Conservation (phyloP, 2,888 invertebrate species). For the Acronicta leporina region DNA sequence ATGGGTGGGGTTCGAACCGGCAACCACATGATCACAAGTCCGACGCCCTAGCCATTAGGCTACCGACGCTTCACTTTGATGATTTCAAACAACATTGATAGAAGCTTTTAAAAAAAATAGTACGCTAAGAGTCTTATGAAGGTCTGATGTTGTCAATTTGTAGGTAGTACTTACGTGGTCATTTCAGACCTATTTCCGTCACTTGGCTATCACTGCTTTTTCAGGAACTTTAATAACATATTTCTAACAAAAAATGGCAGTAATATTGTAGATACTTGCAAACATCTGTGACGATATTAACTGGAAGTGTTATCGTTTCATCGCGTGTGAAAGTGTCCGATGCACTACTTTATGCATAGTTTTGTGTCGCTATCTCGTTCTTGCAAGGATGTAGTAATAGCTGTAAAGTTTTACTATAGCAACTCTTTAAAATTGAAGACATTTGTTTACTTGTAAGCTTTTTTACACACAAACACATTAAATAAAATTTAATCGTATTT, state of each 20-base stretch:
- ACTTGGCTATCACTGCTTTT: not conserved
- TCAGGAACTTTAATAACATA: not conserved
- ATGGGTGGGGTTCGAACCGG: too few species aligned
- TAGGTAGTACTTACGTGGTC: too few species aligned
- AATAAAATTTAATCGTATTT: too few species aligned
- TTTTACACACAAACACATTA: not conserved
- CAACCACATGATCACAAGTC: too few species aligned
- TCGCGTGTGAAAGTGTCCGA: conserved; percentile 16
- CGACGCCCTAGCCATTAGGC: too few species aligned
- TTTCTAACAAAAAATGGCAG: conserved; percentile 13
- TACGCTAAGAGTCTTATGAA: too few species aligned
- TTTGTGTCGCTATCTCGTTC: conserved; percentile 13
- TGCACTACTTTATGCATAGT: conserved; percentile 26
- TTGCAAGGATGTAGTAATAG: conserved; percentile 5
- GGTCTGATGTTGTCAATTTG: too few species aligned
- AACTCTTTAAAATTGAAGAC: conserved; percentile 20
- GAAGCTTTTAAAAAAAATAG: too few species aligned
- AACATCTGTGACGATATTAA: conserved; percentile 39
- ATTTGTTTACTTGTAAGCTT: conserved; percentile 11
- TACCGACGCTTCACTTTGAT: too few species aligned
- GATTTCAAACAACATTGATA: too few species aligned
- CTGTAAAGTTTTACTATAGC: conserved; percentile 4
- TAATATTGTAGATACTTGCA: conserved; percentile 25
- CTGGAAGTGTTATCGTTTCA: conserved; percentile 32
- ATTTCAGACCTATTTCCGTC: too few species aligned